These are phyloP conservation scores for Dasypogon diadema DNA, from an alignment of 2,888 invertebrate genomes.

Conservation along the genomic window DNA sequence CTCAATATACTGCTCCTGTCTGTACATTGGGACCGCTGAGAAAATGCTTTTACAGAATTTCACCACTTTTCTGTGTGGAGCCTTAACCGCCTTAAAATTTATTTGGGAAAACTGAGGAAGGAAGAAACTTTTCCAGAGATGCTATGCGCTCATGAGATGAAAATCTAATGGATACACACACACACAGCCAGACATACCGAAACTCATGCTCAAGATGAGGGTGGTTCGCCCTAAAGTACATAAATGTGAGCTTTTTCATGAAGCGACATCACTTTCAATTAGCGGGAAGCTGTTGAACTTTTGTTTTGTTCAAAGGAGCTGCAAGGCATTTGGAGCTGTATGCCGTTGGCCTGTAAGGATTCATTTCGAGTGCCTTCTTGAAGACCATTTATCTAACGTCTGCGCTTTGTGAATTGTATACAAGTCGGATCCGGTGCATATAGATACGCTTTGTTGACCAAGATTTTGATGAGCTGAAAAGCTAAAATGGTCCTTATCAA, in stretches of 20 bases:
- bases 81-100: constrained; percentile 20
- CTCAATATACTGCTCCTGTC: background rate
- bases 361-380: background rate
- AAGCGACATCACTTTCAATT: constrained; percentile 46
- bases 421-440: background rate
- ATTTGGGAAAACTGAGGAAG: constrained; percentile 6
- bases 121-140: constrained; percentile 23
- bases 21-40: background rate
- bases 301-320: constrained; percentile 34
- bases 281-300: constrained; percentile 47
- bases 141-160: constrained; percentile 28
- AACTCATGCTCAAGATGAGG: constrained; percentile 17
- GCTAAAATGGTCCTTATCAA: too few species aligned
- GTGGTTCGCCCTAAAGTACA: constrained; percentile 10
- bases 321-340: constrained; percentile 8
- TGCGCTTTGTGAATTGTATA: background rate
- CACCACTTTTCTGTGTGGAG: constrained; percentile 16
- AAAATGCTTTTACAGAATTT: constrained; percentile 24
- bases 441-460: background rate
- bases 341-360: background rate
- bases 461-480: too few species aligned
- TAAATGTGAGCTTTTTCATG: constrained; percentile 38
- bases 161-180: background rate
- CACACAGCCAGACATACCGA: constrained; percentile 23
- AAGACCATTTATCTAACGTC: background rate